Conservation (phyloP, 2,113 vertebrate genomes). For the Rhipidura dahli region DNA sequence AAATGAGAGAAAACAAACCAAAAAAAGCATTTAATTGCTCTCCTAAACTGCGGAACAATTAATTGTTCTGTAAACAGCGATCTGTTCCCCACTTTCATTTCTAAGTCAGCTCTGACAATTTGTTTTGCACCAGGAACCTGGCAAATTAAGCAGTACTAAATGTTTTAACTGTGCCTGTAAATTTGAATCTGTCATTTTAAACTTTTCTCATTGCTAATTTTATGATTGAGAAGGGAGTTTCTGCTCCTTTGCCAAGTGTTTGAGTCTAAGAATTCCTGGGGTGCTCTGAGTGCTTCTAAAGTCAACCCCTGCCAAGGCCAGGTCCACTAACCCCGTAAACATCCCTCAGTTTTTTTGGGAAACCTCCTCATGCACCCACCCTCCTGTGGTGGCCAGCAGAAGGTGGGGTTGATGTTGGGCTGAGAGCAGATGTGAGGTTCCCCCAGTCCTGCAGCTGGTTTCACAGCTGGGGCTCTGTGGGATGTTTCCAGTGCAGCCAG, state of each 20-base stretch:
- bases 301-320: not conserved
- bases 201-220: not conserved
- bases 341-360: not conserved
- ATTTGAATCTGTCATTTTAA: not conserved
- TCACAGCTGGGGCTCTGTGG: not conserved
- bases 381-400: not conserved
- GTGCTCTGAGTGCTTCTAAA: not conserved
- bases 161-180: not conserved
- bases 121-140: not conserved
- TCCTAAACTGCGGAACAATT: not conserved
- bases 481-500: not conserved
- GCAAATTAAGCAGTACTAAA: not conserved
- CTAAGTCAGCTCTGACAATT: not conserved
- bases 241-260: not conserved
- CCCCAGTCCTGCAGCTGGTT: not conserved
- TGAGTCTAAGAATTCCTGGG: not conserved
- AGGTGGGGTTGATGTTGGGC: not conserved
- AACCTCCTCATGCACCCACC: accelerated
- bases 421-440: not conserved
- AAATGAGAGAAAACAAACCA: not conserved
- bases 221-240: not conserved
- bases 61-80: not conserved
- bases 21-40: not conserved
- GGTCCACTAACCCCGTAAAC: not conserved
- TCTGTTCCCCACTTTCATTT: not conserved